These are phyloP conservation scores for Suncus etruscus DNA, from an alignment of 2,113 vertebrate genomes.

Conservation along the genomic window DNA sequence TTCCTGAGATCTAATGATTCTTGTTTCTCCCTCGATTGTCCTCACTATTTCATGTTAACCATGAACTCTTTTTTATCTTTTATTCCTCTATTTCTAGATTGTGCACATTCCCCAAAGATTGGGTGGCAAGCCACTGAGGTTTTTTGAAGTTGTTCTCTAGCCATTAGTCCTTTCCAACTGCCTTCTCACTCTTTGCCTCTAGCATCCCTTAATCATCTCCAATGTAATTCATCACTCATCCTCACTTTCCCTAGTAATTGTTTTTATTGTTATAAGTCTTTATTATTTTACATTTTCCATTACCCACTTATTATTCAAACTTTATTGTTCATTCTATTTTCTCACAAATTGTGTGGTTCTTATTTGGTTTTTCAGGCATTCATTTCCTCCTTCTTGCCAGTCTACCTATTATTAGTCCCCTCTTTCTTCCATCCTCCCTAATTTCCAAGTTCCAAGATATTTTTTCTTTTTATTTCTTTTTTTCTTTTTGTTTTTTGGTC, in stretches of 20 bases:
- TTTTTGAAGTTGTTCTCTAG: slow-evolving; percentile 23
- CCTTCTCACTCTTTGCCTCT: not conserved
- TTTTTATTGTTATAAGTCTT: slow-evolving; percentile 45
- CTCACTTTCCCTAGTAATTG: slow-evolving; percentile 40
- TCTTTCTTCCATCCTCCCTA: not conserved
- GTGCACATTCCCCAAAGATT: slow-evolving; percentile 10
- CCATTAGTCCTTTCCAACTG: not conserved
- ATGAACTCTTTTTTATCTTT: slow-evolving; percentile 35
- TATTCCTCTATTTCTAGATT: slow-evolving; percentile 15
- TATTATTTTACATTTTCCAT: slow-evolving; percentile 50
- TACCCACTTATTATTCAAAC: slow-evolving; percentile 19
- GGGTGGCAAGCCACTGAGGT: not conserved
- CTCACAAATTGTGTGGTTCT: slow-evolving; percentile 27
- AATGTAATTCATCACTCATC: slow-evolving; percentile 34
- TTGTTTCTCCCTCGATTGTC: slow-evolving; percentile 33
- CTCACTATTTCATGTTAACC: not conserved
- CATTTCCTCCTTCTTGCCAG: not conserved
- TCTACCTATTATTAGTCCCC: not conserved
- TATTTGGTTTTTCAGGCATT: not conserved
- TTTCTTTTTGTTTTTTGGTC: too few relatives aligned
- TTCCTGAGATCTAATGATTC: slow-evolving; percentile 33
- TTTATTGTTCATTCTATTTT: slow-evolving; percentile 27
- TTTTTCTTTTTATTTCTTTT: not conserved
- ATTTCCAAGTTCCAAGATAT: not conserved
- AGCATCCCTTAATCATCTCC: not conserved